These are phyloP conservation scores for Pterocles gutturalis DNA, from an alignment of 2,113 vertebrate species.

Conservation along the genomic window DNA sequence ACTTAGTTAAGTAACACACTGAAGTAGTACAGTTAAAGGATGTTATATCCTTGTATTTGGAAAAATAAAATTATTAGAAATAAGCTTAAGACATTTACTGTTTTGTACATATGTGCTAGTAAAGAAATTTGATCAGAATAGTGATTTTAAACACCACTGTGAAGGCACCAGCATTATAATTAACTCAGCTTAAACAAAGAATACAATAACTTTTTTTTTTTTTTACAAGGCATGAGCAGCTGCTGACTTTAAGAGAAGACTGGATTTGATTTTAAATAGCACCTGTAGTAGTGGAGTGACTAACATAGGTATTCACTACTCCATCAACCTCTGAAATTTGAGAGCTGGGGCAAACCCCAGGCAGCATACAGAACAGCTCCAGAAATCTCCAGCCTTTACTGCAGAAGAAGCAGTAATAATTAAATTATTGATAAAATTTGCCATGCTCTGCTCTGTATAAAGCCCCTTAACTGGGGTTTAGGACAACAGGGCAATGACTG, in stretches of 20 bases:
- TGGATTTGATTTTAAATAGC: not conserved
- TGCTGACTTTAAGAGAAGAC: not conserved
- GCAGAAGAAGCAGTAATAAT: not conserved
- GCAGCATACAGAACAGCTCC: not conserved
- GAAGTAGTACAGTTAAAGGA: not conserved
- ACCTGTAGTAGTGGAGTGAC: not conserved
- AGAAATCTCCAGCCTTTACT: not conserved
- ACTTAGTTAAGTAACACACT: not conserved
- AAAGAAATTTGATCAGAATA: not conserved
- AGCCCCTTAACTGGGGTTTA: not conserved
- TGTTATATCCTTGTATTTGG: not conserved
- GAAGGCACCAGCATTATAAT: not conserved
- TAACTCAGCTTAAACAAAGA: not conserved
- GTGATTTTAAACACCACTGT: not conserved
- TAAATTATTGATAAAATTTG: no score
- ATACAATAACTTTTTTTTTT: not conserved
- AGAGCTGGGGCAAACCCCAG: not conserved
- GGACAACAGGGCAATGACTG: not conserved
- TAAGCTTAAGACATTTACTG: not conserved
- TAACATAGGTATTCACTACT: not conserved
- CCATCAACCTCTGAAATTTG: not conserved
- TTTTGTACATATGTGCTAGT: not conserved
- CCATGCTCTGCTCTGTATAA: not conserved
- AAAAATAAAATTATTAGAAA: not conserved
- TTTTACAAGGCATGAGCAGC: not conserved